These are phyloP conservation scores for Belonocnema kinseyi DNA, from an alignment of 1,140 invertebrate species.

Conservation along the genomic window DNA sequence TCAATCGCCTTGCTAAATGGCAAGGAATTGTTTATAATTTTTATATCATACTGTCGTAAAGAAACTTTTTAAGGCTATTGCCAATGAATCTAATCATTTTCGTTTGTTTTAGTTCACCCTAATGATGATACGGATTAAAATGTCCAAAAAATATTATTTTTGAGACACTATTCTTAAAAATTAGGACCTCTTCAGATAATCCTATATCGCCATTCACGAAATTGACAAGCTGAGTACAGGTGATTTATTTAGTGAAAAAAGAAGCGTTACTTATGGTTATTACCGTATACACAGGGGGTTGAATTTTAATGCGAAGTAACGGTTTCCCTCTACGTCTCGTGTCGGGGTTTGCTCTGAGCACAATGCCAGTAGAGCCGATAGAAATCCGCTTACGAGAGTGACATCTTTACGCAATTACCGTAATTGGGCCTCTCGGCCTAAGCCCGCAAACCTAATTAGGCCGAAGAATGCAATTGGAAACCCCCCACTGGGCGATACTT, in stretches of 20 bases:
- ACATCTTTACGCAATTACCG: constrained; percentile 76
- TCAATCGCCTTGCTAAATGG: too few relatives aligned
- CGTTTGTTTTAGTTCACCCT: too few relatives aligned
- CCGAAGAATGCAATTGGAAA: constrained; percentile 61
- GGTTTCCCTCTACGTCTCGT: constrained; percentile 54
- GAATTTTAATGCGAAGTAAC: constrained; percentile 65
- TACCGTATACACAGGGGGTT: constrained; percentile 37
- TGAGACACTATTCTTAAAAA: too few relatives aligned
- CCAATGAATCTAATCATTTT: too few relatives aligned
- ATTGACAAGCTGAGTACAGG: not conserved
- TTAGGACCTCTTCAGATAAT: too few relatives aligned
- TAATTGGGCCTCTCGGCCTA: constrained; percentile 69
- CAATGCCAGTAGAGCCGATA: constrained; percentile 67
- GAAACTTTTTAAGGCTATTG: too few relatives aligned
- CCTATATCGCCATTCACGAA: not conserved
- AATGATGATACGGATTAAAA: too few relatives aligned
- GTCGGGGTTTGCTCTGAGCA: constrained; percentile 61
- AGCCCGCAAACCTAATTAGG: constrained; percentile 69
- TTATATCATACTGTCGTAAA: too few relatives aligned
- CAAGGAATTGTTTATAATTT: too few relatives aligned
- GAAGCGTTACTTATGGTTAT: constrained; percentile 15
- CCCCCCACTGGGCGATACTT: not conserved
- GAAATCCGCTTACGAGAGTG: constrained; percentile 73
- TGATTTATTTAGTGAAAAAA: constrained; percentile 6
- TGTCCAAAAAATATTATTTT: too few relatives aligned